These are phyloP conservation scores for Romanogobio albipinnatus DNA, from an alignment of 2,113 vertebrate species.

Conservation along the genomic window DNA sequence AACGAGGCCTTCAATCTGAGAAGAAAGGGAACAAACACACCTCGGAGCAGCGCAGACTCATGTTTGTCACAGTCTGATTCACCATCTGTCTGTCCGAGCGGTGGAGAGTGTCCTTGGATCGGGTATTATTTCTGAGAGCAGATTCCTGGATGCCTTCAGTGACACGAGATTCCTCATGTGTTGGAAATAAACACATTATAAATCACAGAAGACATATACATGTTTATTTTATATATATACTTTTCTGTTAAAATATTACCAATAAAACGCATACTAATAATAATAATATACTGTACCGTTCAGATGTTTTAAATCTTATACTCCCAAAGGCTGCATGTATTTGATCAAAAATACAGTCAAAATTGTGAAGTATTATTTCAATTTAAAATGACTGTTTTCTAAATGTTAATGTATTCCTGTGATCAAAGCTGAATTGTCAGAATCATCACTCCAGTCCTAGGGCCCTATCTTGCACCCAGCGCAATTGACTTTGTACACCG, in stretches of 20 bases:
- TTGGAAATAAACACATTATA: not conserved
- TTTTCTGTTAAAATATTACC: no score
- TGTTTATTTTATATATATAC: no score
- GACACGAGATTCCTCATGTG: not conserved
- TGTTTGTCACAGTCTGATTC: conserved; percentile 46
- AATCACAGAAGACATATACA: not conserved
- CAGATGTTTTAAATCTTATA: no score
- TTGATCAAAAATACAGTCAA: not conserved
- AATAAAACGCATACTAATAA: no score
- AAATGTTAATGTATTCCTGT: not conserved
- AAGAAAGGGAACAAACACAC: conserved; percentile 29
- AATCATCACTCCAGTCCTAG: not conserved
- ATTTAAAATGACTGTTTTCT: not conserved
- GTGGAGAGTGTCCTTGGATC: conserved; percentile 5
- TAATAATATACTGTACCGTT: no score
- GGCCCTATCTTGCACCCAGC: no score
- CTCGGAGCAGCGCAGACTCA: not conserved
- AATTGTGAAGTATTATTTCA: not conserved
- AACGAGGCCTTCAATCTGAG: conserved; percentile 33
- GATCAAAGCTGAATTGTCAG: not conserved
- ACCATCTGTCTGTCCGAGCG: conserved; percentile 23
- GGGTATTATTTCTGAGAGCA: conserved; percentile 7
- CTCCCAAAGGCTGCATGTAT: no score
- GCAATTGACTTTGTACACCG: no score
- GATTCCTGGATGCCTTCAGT: conserved; percentile 5